Conservation (phyloP, 2,888 invertebrate genomes). For the Eilema caniola region DNA sequence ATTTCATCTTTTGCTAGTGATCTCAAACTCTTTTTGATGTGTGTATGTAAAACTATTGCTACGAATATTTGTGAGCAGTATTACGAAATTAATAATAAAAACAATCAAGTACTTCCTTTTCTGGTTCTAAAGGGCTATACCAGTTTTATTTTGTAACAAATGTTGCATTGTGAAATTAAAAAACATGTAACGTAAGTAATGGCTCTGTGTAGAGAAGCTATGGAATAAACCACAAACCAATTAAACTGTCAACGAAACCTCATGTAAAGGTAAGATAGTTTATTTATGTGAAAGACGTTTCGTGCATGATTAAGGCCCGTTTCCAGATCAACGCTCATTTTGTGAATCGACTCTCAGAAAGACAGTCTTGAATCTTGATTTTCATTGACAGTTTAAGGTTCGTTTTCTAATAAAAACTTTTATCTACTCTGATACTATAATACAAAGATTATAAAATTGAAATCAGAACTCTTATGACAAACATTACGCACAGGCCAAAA, state of each 20-base stretch:
- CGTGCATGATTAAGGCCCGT: no score
- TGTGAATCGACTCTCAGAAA: no score
- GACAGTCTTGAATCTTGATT: no score
- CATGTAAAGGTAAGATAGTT: not conserved
- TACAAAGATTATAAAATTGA: no score
- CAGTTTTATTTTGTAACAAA: not conserved
- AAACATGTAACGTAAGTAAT: not conserved
- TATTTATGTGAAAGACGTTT: not conserved
- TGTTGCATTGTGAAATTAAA: not conserved
- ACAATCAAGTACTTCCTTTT: not conserved
- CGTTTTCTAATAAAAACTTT: no score
- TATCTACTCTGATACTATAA: no score
- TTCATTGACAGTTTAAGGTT: no score
- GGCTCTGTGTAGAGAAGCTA: not conserved
- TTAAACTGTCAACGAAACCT: not conserved
- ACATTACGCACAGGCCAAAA: no score
- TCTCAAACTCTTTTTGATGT: no score
- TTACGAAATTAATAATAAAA: not conserved
- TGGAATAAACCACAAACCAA: not conserved
- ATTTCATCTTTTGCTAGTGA: no score
- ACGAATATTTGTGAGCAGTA: not conserved
- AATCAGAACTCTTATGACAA: no score
- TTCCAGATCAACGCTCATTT: no score
- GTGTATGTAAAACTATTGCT: not conserved
- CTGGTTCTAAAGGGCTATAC: slow-evolving; percentile 1